These are phyloP conservation scores for Ectobius pallidus DNA, from an alignment of 2,888 invertebrate genomes.

Conservation along the genomic window DNA sequence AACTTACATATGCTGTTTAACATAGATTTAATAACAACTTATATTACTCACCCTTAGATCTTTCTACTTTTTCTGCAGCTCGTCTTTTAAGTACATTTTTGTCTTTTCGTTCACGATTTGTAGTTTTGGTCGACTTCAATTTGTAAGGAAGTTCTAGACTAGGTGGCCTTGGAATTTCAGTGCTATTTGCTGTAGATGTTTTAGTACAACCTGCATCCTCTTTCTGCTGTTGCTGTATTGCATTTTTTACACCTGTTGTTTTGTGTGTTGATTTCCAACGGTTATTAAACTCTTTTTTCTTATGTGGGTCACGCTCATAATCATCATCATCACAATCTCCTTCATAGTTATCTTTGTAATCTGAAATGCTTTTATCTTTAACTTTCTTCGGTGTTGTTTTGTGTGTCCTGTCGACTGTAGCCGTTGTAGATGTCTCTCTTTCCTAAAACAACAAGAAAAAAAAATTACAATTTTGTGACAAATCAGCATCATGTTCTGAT, in stretches of 20 bases:
- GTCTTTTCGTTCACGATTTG: conserved; percentile 43
- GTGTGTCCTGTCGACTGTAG: background rate
- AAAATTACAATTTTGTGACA: too few relatives aligned
- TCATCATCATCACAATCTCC: conserved; percentile 58
- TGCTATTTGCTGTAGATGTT: conserved; percentile 38
- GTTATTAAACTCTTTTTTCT: conserved; percentile 30
- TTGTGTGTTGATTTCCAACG: conserved; percentile 47
- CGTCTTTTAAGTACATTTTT: conserved; percentile 48
- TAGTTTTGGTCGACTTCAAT: conserved; percentile 44
- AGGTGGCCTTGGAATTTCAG: conserved; percentile 43
- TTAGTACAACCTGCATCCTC: background rate
- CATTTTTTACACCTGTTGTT: conserved; percentile 45
- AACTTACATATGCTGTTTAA: too few relatives aligned
- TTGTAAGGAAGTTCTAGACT: conserved; percentile 53
- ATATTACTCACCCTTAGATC: conserved; percentile 38
- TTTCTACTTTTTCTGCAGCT: conserved; percentile 39
- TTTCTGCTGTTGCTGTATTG: background rate
- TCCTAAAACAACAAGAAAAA: conserved; percentile 31
- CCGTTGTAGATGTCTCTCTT: background rate
- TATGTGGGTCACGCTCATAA: conserved; percentile 47
- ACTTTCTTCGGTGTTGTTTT: conserved; percentile 20
- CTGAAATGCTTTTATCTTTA: conserved; percentile 45
- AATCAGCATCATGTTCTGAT: too few relatives aligned
- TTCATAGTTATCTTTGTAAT: conserved; percentile 58
- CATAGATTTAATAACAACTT: too few relatives aligned